These are phyloP conservation scores for Tuta absoluta DNA, from an alignment of 2,888 invertebrate species.

Conservation along the genomic window DNA sequence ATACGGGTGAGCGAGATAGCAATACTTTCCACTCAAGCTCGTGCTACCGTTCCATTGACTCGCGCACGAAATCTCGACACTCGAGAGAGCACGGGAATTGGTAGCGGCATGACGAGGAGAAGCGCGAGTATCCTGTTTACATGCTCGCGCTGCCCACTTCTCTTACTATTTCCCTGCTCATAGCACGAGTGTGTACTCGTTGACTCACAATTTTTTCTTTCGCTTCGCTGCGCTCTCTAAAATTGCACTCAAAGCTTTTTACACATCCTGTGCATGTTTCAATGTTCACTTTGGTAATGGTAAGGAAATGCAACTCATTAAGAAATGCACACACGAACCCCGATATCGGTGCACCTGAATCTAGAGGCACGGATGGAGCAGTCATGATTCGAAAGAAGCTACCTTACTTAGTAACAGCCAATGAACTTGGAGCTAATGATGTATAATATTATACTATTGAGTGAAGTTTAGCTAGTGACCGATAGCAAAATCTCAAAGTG, in stretches of 20 bases:
- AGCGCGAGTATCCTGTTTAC: too few relatives aligned
- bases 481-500: too few relatives aligned
- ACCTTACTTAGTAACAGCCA: not conserved
- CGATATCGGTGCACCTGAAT: constrained; percentile 27
- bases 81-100: too few relatives aligned
- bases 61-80: too few relatives aligned
- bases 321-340: constrained; percentile 39
- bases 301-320: constrained; percentile 54
- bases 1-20: too few relatives aligned
- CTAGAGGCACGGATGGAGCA: not conserved
- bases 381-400: not conserved
- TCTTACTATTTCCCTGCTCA: too few relatives aligned
- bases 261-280: not conserved
- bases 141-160: too few relatives aligned
- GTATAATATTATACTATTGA: not conserved
- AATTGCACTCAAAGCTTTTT: not conserved
- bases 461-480: too few relatives aligned
- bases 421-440: not conserved
- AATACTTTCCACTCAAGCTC: too few relatives aligned
- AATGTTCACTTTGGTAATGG: constrained; percentile 33
- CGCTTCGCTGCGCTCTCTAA: not conserved
- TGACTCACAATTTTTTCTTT: not conserved
- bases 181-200: too few relatives aligned
- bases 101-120: too few relatives aligned
- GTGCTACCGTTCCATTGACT: too few relatives aligned